Evolutionary conservation across 2,888 invertebrate species (phyloP).

Genomic region (Salticus scenicus): DNA sequence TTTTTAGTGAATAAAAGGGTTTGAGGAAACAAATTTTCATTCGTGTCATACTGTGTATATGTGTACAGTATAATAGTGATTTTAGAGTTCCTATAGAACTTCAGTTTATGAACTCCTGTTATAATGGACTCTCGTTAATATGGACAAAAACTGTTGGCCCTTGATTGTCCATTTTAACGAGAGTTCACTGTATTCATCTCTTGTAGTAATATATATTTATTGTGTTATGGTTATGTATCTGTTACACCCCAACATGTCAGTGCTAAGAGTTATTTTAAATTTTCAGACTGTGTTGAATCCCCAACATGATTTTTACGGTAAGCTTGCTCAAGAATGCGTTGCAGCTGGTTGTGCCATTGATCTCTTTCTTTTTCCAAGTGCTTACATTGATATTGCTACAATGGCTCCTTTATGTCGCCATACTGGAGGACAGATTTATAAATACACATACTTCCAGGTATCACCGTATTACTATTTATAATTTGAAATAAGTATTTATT

Average conservation of each 20-base stretch:
- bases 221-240: not conserved
- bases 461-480: too few species aligned
- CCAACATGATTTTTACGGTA: slow-evolving; percentile 92
- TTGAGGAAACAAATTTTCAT: too few species aligned
- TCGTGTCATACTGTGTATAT: too few species aligned
- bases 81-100: too few species aligned
- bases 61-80: too few species aligned
- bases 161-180: not conserved
- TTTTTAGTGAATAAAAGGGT: too few species aligned
- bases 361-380: slow-evolving; percentile 85
- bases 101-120: too few species aligned
- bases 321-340: slow-evolving; percentile 95
- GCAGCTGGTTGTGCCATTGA: slow-evolving; percentile 94
- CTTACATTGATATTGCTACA: slow-evolving; percentile 96
- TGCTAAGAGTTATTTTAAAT: not conserved
- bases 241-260: not conserved
- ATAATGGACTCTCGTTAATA: too few species aligned
- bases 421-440: slow-evolving; percentile 96
- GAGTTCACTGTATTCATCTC: not conserved
- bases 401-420: slow-evolving; percentile 92
- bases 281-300: slow-evolving; percentile 81
- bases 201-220: not conserved
- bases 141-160: not conserved
- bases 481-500: not conserved
- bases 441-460: slow-evolving; percentile 80